Percentiles rank a stretch among this genome's conserved stretches.
Conservation (phyloP, 2,888 invertebrate species). For the Meloe dianella region DNA sequence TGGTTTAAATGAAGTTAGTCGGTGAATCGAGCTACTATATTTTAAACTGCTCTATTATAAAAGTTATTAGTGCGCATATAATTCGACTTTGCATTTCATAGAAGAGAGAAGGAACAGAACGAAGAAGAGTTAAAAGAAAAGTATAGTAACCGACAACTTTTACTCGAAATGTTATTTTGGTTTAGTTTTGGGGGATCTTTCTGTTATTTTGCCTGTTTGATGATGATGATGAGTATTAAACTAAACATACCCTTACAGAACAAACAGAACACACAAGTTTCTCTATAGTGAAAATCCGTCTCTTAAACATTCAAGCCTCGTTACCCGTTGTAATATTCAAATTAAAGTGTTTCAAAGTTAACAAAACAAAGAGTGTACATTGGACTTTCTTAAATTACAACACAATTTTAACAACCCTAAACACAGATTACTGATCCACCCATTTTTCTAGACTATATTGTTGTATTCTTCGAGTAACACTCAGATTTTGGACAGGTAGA, state of each 20-base stretch:
- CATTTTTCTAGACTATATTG: background rate
- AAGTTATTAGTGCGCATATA: conserved; percentile 50
- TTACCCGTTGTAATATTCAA: conserved; percentile 4
- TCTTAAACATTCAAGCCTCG: conserved; percentile 6
- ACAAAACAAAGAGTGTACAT: background rate
- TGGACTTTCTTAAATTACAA: background rate
- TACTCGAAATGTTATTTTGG: background rate
- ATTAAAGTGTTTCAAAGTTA: background rate
- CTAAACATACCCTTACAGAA: background rate
- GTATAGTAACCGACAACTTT: background rate
- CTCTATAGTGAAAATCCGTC: background rate
- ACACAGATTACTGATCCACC: background rate
- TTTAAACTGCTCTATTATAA: conserved; percentile 51
- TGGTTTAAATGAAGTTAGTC: conserved; percentile 7
- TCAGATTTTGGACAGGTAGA: background rate
- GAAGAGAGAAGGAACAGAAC: conserved; percentile 25
- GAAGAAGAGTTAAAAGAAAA: background rate
- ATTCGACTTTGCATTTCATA: conserved; percentile 48
- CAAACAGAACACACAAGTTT: background rate
- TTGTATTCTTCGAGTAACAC: background rate
- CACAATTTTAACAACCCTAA: conserved; percentile 4
- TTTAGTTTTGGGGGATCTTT: background rate
- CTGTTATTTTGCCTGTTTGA: background rate
- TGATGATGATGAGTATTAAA: conserved; percentile 6
- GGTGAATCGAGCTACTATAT: conserved; percentile 34